A percentile compares a stretch with the other conserved stretches of the same genome.
Conservation (phyloP, 2,888 invertebrate genomes). For the Pyrrhia umbra region DNA sequence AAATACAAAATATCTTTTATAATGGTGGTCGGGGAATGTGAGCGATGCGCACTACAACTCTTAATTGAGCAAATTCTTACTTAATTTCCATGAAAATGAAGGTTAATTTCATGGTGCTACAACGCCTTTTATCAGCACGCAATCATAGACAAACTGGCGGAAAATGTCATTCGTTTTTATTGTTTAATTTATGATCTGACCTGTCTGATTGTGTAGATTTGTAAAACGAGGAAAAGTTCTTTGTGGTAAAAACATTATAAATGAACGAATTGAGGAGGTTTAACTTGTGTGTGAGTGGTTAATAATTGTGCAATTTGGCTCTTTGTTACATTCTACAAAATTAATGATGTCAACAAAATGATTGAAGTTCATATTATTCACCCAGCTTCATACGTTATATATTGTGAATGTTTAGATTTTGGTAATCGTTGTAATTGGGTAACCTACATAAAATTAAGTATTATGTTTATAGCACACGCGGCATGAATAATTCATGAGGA, state of each 20-base stretch:
- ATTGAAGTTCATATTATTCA: not conserved
- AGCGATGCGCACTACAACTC: constrained; percentile 26
- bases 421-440: constrained; percentile 21
- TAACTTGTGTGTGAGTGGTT: not conserved
- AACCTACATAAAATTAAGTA: constrained; percentile 4
- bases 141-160: constrained; percentile 34
- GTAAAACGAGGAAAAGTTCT: not conserved
- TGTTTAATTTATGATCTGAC: constrained; percentile 15
- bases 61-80: constrained; percentile 44
- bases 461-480: too few species aligned
- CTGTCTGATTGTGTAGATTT: not conserved
- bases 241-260: too few species aligned
- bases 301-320: not conserved
- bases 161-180: constrained; percentile 38
- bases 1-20: constrained; percentile 21
- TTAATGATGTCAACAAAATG: constrained; percentile 12
- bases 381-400: not conserved
- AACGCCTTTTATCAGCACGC: constrained; percentile 52
- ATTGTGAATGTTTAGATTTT: not conserved
- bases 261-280: too few species aligned
- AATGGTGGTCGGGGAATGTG: constrained; percentile 21
- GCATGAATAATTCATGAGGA: too few species aligned
- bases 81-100: constrained; percentile 53
- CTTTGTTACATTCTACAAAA: not conserved
- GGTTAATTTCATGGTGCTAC: constrained; percentile 57